Percentiles rank a stretch among this genome's conserved stretches.
phyloP scores from a whole-genome alignment of 1,140 invertebrate species.

The Apis dorsata region DNA sequence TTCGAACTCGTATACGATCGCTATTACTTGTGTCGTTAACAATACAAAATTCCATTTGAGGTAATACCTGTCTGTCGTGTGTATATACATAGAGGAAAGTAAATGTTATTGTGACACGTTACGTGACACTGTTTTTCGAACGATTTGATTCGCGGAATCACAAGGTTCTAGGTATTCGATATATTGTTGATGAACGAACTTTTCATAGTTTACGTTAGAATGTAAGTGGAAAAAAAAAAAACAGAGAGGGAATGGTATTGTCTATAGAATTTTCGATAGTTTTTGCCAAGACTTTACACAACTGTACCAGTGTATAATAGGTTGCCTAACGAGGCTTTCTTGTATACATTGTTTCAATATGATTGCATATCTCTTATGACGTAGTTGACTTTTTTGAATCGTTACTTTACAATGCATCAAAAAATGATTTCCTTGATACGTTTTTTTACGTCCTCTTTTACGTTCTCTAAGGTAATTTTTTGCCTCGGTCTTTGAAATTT shows the following conservation, averaged over 20 bases:
- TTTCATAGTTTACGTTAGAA: not conserved
- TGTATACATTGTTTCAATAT: slow-evolving; percentile 11
- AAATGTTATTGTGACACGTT: slow-evolving; percentile 22
- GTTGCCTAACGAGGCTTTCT: not conserved
- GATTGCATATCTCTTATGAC: not conserved
- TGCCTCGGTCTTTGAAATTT: not conserved
- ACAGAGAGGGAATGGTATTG: not conserved
- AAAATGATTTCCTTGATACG: not conserved
- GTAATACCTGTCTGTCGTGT: not conserved
- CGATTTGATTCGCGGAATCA: not conserved
- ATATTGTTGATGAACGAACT: not conserved
- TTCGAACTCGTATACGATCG: not conserved
- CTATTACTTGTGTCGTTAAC: not conserved
- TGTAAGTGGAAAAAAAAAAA: not conserved
- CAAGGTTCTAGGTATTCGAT: slow-evolving; percentile 16
- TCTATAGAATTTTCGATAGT: not conserved
- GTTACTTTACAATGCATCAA: not conserved
- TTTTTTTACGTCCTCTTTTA: too few species aligned
- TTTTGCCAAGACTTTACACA: not conserved
- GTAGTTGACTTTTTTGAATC: not conserved
- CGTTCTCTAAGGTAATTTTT: not conserved
- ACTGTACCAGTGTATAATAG: not conserved
- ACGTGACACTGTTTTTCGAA: slow-evolving; percentile 32
- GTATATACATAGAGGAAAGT: not conserved
- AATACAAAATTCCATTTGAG: not conserved